A percentile compares a stretch with the other conserved stretches of the same genome.
Evolutionary conservation across 2,888 invertebrate genomes (phyloP).

Genomic region (Cataglyphis cursor): DNA sequence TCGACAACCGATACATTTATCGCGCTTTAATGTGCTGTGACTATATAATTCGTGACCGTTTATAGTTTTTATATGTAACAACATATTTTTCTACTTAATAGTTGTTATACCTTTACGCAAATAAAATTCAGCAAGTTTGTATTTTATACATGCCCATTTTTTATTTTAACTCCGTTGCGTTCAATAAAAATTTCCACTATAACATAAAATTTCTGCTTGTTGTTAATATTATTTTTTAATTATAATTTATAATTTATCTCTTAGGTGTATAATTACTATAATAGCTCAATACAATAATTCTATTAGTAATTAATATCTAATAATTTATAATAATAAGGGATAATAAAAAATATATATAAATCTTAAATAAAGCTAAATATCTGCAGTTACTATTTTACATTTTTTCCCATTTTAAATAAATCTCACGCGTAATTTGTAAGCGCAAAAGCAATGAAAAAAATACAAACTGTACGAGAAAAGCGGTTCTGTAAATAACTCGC

Average conservation of each 20-base stretch:
- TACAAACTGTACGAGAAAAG: background rate
- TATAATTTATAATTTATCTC: background rate
- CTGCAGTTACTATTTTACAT: background rate
- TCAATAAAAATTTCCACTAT: background rate
- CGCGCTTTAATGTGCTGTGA: background rate
- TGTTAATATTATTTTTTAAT: background rate
- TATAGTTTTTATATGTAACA: background rate
- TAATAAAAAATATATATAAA: background rate
- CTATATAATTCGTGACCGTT: slow-evolving; percentile 23
- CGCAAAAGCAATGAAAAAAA: background rate
- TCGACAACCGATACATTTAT: background rate
- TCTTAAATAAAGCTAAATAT: background rate
- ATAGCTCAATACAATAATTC: background rate
- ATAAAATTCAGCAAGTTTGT: background rate
- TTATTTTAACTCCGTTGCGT: background rate
- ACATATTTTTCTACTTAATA: background rate
- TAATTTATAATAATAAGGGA: background rate
- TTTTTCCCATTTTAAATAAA: background rate
- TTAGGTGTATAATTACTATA: background rate
- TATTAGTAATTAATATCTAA: slow-evolving; percentile 1
- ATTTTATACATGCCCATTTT: background rate
- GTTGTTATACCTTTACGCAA: background rate
- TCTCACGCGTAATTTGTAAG: background rate
- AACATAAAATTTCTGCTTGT: background rate
- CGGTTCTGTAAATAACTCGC: slow-evolving; percentile 8